These are phyloP conservation scores for Syngnathus rostellatus DNA, from an alignment of 2,797 vertebrate species.

Conservation along the genomic window DNA sequence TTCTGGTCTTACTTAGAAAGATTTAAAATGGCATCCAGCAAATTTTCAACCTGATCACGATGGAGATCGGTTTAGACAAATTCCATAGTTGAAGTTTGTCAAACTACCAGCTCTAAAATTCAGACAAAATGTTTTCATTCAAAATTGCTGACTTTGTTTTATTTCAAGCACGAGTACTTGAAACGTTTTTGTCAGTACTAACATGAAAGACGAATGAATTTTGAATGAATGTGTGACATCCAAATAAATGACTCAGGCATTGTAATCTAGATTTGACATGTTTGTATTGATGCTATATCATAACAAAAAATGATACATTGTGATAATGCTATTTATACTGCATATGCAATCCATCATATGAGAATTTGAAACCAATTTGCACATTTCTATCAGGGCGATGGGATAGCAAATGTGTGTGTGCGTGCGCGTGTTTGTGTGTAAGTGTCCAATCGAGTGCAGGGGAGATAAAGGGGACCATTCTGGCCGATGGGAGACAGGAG, in stretches of 20 bases:
- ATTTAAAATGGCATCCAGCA: neutral
- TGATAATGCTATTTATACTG: neutral
- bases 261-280: neutral
- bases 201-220: too few relatives aligned
- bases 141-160: too few relatives aligned
- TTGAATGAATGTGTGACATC: too few relatives aligned
- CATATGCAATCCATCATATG: neutral
- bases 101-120: neutral
- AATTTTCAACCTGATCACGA: too few relatives aligned
- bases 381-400: constrained; percentile 23
- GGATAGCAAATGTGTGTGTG: neutral
- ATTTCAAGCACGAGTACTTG: too few relatives aligned
- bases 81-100: too few relatives aligned
- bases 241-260: neutral
- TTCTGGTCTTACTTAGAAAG: neutral
- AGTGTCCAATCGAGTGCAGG: constrained; percentile 10
- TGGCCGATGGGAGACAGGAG: constrained; percentile 45
- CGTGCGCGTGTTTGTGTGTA: constrained; percentile 9
- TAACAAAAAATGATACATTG: neutral
- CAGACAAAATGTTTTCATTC: too few relatives aligned
- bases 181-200: too few relatives aligned
- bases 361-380: neutral
- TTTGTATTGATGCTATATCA: neutral
- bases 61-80: neutral
- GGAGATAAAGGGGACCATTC: constrained; percentile 28